These are phyloP conservation scores for Aphis craccivora DNA, from an alignment of 1,140 invertebrate species.

Conservation along the genomic window DNA sequence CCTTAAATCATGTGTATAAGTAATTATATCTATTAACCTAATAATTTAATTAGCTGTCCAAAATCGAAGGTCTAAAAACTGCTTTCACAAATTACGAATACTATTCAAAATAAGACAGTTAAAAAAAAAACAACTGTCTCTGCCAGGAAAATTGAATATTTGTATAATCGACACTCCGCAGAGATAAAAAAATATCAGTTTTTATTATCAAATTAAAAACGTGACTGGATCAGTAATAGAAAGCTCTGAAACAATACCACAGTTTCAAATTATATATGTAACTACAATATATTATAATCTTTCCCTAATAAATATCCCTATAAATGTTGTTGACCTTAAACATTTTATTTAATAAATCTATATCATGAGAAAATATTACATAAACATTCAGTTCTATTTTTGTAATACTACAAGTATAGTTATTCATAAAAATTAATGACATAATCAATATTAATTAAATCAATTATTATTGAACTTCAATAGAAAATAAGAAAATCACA, in stretches of 20 bases:
- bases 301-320: neutral
- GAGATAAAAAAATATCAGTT: neutral
- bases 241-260: neutral
- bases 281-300: neutral
- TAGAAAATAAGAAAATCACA: neutral
- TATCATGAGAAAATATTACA: neutral
- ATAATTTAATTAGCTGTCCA: neutral
- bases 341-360: neutral
- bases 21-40: neutral
- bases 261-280: neutral
- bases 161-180: neutral
- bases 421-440: neutral
- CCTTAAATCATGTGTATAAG: neutral
- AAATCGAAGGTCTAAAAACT: neutral
- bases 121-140: neutral
- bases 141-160: neutral
- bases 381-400: neutral
- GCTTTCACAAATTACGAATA: slow-evolving; percentile 17
- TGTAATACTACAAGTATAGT: neutral
- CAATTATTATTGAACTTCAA: neutral
- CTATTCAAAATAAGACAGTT: neutral
- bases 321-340: neutral
- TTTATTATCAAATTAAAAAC: slow-evolving; percentile 19
- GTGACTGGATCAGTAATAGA: neutral
- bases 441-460: neutral